A percentile compares a stretch with the other conserved stretches of the same genome.
phyloP scores from a whole-genome alignment of 2,797 vertebrate genomes.

The Manis pentadactyla region DNA sequence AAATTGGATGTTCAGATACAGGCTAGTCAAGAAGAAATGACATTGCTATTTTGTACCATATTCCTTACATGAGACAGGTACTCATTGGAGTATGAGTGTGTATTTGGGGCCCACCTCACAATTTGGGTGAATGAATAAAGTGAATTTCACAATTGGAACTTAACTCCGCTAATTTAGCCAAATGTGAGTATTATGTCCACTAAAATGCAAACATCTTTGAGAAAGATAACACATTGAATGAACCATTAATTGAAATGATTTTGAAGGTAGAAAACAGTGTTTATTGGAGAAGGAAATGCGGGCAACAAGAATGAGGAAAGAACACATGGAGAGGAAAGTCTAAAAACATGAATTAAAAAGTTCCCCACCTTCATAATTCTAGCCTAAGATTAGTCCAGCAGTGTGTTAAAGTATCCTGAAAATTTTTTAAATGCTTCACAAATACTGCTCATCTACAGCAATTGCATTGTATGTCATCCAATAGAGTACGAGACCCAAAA shows the following conservation, averaged over 20 bases:
- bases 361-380: background rate
- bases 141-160: conserved; percentile 12
- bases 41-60: background rate
- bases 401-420: background rate
- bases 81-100: background rate
- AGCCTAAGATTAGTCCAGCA: background rate
- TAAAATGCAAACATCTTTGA: background rate
- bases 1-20: background rate
- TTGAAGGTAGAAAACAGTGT: background rate
- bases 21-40: background rate
- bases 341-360: background rate
- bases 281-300: background rate
- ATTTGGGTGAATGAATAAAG: background rate
- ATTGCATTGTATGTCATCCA: background rate
- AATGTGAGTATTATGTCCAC: background rate
- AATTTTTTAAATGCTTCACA: background rate
- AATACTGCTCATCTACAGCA: background rate
- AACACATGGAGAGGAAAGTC: background rate
- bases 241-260: background rate
- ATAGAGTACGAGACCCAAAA: background rate
- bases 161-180: background rate
- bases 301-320: background rate
- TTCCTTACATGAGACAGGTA: background rate
- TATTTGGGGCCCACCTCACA: background rate
- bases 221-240: background rate